Base-by-base conservation (phyloP, 35 echinoderm and acorn worm genomes). In the Lytechinus variegatus region DNA sequence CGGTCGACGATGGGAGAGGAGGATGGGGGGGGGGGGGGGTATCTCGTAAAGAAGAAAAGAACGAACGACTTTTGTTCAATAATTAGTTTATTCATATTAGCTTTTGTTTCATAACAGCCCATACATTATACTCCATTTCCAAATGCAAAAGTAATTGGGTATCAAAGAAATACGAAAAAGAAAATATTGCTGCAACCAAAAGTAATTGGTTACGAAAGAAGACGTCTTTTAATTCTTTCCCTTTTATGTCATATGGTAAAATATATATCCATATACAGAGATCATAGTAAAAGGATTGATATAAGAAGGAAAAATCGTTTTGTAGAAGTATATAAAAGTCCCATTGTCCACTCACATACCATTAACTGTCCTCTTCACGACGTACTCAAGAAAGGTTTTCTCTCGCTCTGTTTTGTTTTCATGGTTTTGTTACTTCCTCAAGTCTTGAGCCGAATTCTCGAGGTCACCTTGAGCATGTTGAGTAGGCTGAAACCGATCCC, bases 341-440 rank as follows among this genome's bases (percentile, higher is more conserved):
- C n/a, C 66, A 16, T 3, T 79, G 66, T 79, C 66, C 66, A 79
- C 66, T 79, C 66, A 79, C 66, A 5, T 16, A 24, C 66, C 66
- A 79, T 79, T 79, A 79, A 79, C 66, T 24, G 66, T 79, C 66
- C 66, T 79, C 66, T 79, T 79, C 19, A 7, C 19, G 66, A 21
- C 66, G n/a, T 24, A 79, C 66, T 79, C 66, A 4, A 79, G 66
- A 24, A 79, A 79, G 66, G 19, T 79, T 79, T 79, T 24, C 66
- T 79, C 66, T 79, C 66, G 66, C 66, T 79, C 14, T 79, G 66
- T 79, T 79, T 79, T 79, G 66, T 79, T n/a, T n/a, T n/a, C n/a
- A n/a, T n/a, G n/a, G n/a, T n/a, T 19, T 79, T 6, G 66, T 79
- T 79, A 24, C 66, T 79, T 79, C 66, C 66, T 79, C 66, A 16